Conservation (phyloP, 2,888 invertebrate genomes). For the Homarus gammarus region DNA sequence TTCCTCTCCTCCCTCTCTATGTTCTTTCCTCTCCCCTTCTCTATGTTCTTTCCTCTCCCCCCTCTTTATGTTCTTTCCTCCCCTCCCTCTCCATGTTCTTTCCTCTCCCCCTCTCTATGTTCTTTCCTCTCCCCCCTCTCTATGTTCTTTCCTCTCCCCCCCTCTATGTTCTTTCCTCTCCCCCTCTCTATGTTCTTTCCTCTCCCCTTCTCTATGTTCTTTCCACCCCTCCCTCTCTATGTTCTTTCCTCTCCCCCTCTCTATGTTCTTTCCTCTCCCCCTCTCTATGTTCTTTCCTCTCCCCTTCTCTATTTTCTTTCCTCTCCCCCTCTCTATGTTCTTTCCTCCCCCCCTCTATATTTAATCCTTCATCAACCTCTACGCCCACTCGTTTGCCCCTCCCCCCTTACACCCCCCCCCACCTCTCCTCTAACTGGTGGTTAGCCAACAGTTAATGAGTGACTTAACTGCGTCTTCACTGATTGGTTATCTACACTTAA, state of each 20-base stretch:
- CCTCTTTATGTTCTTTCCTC: no score
- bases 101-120: background rate
- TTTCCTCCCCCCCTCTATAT: background rate
- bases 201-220: background rate
- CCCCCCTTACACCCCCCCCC: background rate
- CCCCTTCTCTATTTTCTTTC: background rate
- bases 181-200: no score
- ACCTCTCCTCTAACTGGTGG: background rate
- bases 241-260: background rate
- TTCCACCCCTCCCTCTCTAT: background rate
- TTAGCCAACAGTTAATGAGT: constrained; percentile 44
- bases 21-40: no score
- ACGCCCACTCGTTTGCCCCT: background rate
- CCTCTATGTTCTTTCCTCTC: background rate
- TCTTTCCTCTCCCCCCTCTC: background rate
- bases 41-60: background rate
- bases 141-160: background rate
- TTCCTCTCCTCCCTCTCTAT: no score
- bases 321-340: no score
- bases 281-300: background rate
- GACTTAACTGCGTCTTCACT: constrained; percentile 13
- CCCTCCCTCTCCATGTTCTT: no score
- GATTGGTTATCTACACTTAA: constrained; percentile 44
- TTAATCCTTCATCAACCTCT: background rate
- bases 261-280: no score